Base-by-base conservation (phyloP, 2,797 vertebrate genomes). In the Siniperca undulata region DNA sequence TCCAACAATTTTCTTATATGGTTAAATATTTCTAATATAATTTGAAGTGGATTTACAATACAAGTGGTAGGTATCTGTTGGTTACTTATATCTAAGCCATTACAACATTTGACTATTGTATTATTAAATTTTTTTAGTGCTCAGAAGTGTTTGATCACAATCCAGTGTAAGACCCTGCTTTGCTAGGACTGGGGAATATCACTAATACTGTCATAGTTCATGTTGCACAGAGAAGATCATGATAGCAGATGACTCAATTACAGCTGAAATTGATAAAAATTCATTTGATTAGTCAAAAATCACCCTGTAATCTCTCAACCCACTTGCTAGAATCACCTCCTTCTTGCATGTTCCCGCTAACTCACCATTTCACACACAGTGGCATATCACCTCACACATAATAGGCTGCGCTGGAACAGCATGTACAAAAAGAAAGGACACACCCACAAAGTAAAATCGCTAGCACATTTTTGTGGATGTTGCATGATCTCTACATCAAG, bases 311-410 rank as follows among this genome's bases (percentile, higher is more conserved):
- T 91, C 76, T 84, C 53, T 76, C 85, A 77, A 5, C 76, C 67
- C 76, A 88, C 91, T 85, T 75, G 88, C 74, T 44, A 91, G 66
- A 87, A 89, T 94, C 92, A 93, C 91, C 86, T 92, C 91, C 91
- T 78, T 75, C 91, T 78, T 82, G 55, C 56, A 69, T 92, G 89
- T 95, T 93, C 92, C 87, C n/a, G 88, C 78, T 83, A 92, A 92
- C 79, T 88, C 88, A 85, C 70, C 84, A 77, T 87, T 85, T 82
- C 85, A 74, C 87, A 84, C 74, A 60, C 74, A 80, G 70, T 79
- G 44, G 59, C 81, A 83, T 8, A 84, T 91, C 84, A 89, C 85
- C 82, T 85, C 82, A 75, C 74, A 88, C 81, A 82, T 85, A 85
- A 88, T 81, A 80, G 85, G 61, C 78, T 66, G 58, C 61, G 38